Evolutionary conservation across 2,113 vertebrate genomes (phyloP), one percentile per base, ranked within the genome.

Genomic region (Hemichromis elongatus): DNA sequence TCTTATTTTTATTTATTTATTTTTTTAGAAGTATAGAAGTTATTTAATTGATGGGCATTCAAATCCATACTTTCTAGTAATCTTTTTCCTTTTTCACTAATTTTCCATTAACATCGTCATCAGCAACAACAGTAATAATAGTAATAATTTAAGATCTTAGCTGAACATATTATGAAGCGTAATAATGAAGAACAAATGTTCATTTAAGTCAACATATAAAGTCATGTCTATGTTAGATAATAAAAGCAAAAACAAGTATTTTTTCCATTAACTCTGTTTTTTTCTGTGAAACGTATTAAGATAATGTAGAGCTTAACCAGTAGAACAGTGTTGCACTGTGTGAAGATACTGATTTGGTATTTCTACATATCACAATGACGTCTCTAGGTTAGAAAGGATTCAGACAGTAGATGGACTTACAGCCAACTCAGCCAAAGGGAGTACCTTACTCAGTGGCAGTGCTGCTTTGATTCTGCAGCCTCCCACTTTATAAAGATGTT

Each of bases 61-160:
- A 61, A 35, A n/a, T 61, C 33, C 30, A 61, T 18, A 19, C 16
- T 59, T 59, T 59, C 26, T 14, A 59, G 56, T 14, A 59, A 59
- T 1, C 26, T 16, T 61, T 59, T 59, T 33, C 28, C 56, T 59
- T 61, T 33, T 61, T 61, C 11, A 28, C 33, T 18, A 30, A 4
- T 61, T 37, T 63, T 63, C 33, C 19, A n/a, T 63, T 66, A 66
- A 40, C 35, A 61, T 10, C 26, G 9, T 1, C 55, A 56, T 0
- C 12, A 24, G 0, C 1, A 56, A 1, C 13, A 30, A 30, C 0
- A 1, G 1, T 2, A n/a, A 21, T 5, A n/a, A 5, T 4, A 54
- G 6, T 12, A 13, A 3, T 1, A 57, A 37, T 33, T 33, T 33
- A 33, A 33, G 30, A 6, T 33, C 30, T 6, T 2, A 6, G 6